Conservation (phyloP, 2,113 vertebrate species). For the Edolisoma coerulescens region DNA sequence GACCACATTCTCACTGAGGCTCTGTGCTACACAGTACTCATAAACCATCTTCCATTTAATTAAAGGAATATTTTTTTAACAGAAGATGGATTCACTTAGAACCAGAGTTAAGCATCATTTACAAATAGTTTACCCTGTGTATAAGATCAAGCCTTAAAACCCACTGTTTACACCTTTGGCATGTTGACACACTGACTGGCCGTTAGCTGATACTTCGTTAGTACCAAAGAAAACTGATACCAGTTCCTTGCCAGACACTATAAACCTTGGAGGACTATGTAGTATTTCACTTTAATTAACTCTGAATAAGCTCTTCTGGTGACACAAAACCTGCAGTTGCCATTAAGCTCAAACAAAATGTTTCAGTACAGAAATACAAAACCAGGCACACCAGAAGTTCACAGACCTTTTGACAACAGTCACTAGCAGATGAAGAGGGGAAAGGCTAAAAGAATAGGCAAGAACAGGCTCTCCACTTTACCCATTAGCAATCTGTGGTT, state of each 20-base stretch:
- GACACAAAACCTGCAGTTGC: background rate
- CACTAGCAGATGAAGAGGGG: background rate
- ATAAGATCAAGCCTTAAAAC: background rate
- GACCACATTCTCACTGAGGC: background rate
- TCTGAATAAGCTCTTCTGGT: background rate
- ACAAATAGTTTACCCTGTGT: background rate
- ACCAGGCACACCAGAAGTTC: background rate
- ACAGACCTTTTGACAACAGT: background rate
- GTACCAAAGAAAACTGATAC: background rate
- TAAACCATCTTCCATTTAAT: background rate
- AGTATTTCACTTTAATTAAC: background rate
- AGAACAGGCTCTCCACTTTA: background rate
- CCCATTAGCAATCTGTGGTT: background rate
- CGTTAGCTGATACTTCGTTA: background rate
- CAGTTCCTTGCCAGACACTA: background rate
- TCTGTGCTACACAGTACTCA: accelerated
- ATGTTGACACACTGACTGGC: background rate
- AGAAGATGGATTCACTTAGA: background rate
- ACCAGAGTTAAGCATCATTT: background rate
- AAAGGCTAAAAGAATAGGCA: background rate
- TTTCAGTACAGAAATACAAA: background rate
- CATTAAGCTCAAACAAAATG: background rate
- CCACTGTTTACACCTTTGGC: background rate
- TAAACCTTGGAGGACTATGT: background rate
- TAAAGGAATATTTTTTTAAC: background rate